Evolutionary conservation across 2,888 invertebrate genomes (phyloP).

Genomic region (Amphipoea lucens): DNA sequence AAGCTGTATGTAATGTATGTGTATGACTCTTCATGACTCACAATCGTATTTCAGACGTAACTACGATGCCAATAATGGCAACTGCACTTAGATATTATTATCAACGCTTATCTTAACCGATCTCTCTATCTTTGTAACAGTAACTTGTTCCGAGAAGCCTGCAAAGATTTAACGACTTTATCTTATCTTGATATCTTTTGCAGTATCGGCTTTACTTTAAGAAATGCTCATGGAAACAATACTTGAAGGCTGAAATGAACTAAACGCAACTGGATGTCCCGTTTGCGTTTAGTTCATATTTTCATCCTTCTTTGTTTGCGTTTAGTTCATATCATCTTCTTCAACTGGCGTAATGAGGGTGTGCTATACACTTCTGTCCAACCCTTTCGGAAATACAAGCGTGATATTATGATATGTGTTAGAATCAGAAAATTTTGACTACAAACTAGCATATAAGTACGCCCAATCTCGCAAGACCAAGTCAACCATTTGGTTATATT

Average conservation of each 20-base stretch:
- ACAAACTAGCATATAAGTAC: neutral
- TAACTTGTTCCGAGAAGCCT: constrained; percentile 31
- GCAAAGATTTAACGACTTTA: constrained; percentile 47
- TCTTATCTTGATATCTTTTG: constrained; percentile 50
- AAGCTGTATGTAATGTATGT: neutral
- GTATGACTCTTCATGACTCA: constrained; percentile 42
- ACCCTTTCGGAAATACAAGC: neutral
- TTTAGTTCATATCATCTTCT: too few relatives aligned
- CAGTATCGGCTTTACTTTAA: constrained; percentile 9
- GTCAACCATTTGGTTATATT: too few relatives aligned
- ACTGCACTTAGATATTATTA: constrained; percentile 37
- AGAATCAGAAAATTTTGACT: neutral
- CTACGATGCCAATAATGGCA: constrained; percentile 17
- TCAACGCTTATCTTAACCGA: constrained; percentile 50
- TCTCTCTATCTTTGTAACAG: constrained; percentile 30
- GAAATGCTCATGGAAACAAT: constrained; percentile 15
- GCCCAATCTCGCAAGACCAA: neutral
- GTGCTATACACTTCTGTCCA: too few relatives aligned
- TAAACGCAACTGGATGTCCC: neutral
- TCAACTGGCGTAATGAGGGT: neutral
- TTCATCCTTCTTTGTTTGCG: too few relatives aligned
- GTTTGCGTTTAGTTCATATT: too few relatives aligned
- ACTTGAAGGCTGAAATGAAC: neutral
- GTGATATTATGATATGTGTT: too few relatives aligned
- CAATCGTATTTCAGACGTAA: constrained; percentile 15